Percentiles rank a stretch among this genome's conserved stretches.
Evolutionary conservation across 2,888 invertebrate species (phyloP).

Genomic region (Baronia brevicornis): DNA sequence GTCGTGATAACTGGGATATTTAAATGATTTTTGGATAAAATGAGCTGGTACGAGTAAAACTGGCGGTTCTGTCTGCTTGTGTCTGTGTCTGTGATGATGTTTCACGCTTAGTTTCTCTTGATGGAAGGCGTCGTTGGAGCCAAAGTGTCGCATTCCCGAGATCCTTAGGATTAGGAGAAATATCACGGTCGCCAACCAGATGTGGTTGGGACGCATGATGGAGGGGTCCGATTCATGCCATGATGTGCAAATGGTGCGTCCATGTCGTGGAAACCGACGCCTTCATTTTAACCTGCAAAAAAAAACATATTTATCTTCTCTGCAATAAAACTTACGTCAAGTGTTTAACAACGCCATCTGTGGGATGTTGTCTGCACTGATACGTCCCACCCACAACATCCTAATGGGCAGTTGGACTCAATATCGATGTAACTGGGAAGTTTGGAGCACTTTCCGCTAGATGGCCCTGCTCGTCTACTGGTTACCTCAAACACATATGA

Average conservation of each 20-base stretch:
- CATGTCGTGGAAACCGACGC: slow-evolving; percentile 35
- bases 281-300: slow-evolving; percentile 57
- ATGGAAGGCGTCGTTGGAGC: slow-evolving; percentile 27
- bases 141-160: slow-evolving; percentile 48
- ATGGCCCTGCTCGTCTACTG: no score
- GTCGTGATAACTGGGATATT: slow-evolving; percentile 24
- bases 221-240: slow-evolving; percentile 49
- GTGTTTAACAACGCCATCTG: no score
- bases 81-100: slow-evolving; percentile 57
- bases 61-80: slow-evolving; percentile 36
- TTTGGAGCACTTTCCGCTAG: no score
- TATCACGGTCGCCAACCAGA: slow-evolving; percentile 52
- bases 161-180: slow-evolving; percentile 42
- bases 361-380: no score
- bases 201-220: slow-evolving; percentile 52
- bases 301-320: no score
- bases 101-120: slow-evolving; percentile 30
- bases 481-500: no score
- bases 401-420: no score
- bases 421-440: no score
- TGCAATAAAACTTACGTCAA: no score
- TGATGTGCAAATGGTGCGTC: slow-evolving; percentile 33
- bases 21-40: slow-evolving; percentile 28
- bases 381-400: no score
- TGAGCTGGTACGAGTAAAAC: slow-evolving; percentile 20